Percentiles rank a stretch among this genome's conserved stretches.
These are phyloP conservation scores for Galendromus occidentalis DNA, from an alignment of 1,140 invertebrate genomes.

Conservation along the genomic window DNA sequence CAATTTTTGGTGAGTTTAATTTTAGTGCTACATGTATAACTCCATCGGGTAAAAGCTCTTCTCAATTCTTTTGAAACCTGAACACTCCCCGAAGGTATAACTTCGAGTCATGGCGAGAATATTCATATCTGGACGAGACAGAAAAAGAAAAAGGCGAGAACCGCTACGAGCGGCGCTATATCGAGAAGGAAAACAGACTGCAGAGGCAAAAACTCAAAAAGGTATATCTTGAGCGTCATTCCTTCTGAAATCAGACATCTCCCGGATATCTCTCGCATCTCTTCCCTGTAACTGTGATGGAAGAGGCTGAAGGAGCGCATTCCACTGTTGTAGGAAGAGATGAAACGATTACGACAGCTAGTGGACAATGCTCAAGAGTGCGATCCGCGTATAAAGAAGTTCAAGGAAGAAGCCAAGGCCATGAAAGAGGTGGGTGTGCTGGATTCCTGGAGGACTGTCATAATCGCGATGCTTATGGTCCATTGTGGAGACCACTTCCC, in stretches of 20 bases:
- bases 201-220: not conserved
- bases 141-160: constrained; percentile 91
- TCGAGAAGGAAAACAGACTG: not conserved
- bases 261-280: constrained; percentile 12
- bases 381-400: constrained; percentile 73
- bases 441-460: no score
- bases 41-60: no score
- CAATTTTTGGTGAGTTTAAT: constrained; percentile 32
- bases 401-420: constrained; percentile 89
- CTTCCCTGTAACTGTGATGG: not conserved
- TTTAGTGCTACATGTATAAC: no score
- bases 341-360: constrained; percentile 59
- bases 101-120: constrained; percentile 97
- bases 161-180: constrained; percentile 20
- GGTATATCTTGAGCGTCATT: constrained; percentile 17
- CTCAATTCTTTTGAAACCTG: constrained; percentile 36
- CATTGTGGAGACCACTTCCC: no score
- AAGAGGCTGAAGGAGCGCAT: not conserved
- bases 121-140: constrained; percentile 96
- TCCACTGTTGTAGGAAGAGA: constrained; percentile 62
- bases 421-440: constrained; percentile 37
- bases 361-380: constrained; percentile 82
- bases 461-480: no score
- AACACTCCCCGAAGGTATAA: constrained; percentile 89
- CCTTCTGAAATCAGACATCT: not conserved